These are phyloP conservation scores for Hofmannophila pseudospretella DNA, from an alignment of 2,888 invertebrate genomes.

Conservation along the genomic window DNA sequence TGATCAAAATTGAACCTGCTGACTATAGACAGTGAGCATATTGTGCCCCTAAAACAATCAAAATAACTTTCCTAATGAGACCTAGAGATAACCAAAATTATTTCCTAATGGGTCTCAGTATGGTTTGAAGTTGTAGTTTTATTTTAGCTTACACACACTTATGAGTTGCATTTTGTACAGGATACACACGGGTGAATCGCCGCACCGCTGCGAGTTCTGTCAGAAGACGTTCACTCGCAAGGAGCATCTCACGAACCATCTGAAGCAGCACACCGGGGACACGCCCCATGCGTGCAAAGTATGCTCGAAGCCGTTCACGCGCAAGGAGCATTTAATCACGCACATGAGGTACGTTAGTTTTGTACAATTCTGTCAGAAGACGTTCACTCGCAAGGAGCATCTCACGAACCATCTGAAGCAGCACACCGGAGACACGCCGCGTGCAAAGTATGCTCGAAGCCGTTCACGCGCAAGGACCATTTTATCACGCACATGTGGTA, in stretches of 20 bases:
- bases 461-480: conserved; percentile 86
- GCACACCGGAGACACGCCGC: conserved; percentile 85
- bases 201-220: conserved; percentile 85
- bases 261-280: conserved; percentile 85
- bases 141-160: no score
- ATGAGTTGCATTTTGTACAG: conserved; percentile 26
- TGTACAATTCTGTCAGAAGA: conserved; percentile 63
- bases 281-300: conserved; percentile 85
- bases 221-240: conserved; percentile 85
- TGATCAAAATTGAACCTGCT: no score
- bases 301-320: conserved; percentile 84
- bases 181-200: conserved; percentile 83
- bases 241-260: conserved; percentile 82
- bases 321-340: conserved; percentile 85
- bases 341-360: conserved; percentile 78
- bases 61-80: no score
- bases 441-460: conserved; percentile 85
- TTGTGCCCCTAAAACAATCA: no score
- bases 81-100: no score
- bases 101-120: no score
- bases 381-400: conserved; percentile 85
- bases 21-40: no score
- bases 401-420: conserved; percentile 82
- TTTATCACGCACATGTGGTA: conserved; percentile 85
- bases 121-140: no score